These are phyloP conservation scores for Aleiodes sp. DNA, from an alignment of 1,140 invertebrate species.

Conservation along the genomic window DNA sequence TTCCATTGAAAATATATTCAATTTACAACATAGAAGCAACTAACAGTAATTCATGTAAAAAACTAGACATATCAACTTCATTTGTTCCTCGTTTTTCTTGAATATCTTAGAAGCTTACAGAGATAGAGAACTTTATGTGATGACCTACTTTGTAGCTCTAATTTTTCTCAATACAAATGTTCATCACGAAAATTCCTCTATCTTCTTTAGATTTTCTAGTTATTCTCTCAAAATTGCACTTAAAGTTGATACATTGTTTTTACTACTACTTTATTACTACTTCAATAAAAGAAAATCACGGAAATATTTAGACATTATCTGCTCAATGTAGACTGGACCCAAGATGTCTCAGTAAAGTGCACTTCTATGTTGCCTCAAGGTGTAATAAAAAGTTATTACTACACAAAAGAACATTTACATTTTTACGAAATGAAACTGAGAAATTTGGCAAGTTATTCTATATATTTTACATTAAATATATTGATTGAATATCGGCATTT, in stretches of 20 bases:
- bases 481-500: conserved; percentile 7
- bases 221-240: no score
- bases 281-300: conserved; percentile 12
- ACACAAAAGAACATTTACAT: conserved; percentile 16
- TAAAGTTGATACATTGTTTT: background rate
- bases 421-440: background rate
- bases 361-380: conserved; percentile 32
- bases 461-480: background rate
- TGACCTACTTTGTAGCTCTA: no score
- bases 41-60: background rate
- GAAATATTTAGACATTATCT: conserved; percentile 3
- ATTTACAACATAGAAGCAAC: background rate
- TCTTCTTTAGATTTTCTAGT: no score
- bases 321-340: conserved; percentile 38
- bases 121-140: no score
- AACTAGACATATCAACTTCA: no score
- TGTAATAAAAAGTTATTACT: conserved; percentile 15
- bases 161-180: no score
- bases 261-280: conserved; percentile 5
- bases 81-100: no score
- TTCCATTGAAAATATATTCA: no score
- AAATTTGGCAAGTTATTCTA: background rate
- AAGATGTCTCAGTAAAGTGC: conserved; percentile 33
- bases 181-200: no score
- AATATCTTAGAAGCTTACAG: no score